Conservation (phyloP, 2,113 vertebrate species). For the Epinephelus lanceolatus region DNA sequence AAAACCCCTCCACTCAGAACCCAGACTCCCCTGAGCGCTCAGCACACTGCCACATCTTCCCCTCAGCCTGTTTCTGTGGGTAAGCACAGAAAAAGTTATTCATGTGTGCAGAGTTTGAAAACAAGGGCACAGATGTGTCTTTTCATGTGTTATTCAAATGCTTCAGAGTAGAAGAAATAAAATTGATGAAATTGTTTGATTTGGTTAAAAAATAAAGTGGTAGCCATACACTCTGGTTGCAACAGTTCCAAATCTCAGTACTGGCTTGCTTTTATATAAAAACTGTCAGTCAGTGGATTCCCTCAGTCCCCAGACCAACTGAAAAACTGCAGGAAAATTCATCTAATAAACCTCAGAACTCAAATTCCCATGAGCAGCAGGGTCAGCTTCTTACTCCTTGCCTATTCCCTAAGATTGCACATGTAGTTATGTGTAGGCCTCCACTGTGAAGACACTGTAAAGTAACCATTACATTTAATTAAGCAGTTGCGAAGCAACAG, state of each 20-base stretch:
- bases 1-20: constrained; percentile 37
- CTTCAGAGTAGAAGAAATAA: not conserved
- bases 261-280: constrained; percentile 15
- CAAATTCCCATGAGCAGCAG: constrained; percentile 2
- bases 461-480: not conserved
- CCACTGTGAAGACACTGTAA: not conserved
- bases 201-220: not conserved
- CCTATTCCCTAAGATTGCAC: not conserved
- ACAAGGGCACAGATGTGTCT: not conserved
- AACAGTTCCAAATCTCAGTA: constrained; percentile 2
- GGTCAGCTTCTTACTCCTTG: constrained; percentile 8
- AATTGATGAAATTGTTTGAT: not conserved
- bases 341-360: constrained; percentile 11
- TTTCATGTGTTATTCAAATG: constrained; percentile 11
- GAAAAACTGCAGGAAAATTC: constrained; percentile 14
- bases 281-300: constrained; percentile 38
- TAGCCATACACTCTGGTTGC: not conserved
- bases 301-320: constrained; percentile 13
- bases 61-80: constrained; percentile 15
- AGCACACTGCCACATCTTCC: constrained; percentile 11
- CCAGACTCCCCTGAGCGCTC: constrained; percentile 36
- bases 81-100: not conserved
- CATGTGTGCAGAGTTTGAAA: constrained; percentile 2
- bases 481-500: not conserved
- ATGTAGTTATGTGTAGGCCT: not conserved